phyloP scores from a whole-genome alignment of 2,113 vertebrate species.

The Acrocephalus arundinaceus region DNA sequence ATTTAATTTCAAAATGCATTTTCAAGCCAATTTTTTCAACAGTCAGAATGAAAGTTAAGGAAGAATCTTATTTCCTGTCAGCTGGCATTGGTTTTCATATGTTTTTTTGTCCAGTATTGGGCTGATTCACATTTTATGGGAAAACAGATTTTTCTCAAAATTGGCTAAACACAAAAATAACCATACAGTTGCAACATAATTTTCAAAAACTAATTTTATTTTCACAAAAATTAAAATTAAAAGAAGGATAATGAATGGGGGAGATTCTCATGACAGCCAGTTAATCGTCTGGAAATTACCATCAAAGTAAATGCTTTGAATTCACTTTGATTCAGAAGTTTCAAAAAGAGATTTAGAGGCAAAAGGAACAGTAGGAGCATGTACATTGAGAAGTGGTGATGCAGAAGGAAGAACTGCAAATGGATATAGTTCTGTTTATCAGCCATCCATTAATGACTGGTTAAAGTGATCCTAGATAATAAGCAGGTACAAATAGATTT shows the following conservation, averaged over 20 bases:
- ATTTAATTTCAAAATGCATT: not conserved
- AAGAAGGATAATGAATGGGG: not conserved
- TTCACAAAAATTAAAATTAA: not conserved
- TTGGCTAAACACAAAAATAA: not conserved
- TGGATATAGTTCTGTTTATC: not conserved
- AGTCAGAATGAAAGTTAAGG: not conserved
- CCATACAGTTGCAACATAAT: not conserved
- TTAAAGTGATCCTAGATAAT: not conserved
- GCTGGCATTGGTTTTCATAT: not conserved
- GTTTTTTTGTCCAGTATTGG: not conserved
- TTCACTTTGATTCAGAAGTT: not conserved
- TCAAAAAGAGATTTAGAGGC: not conserved
- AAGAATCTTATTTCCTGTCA: constrained; percentile 7
- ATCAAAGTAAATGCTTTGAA: not conserved
- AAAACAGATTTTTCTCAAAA: not conserved
- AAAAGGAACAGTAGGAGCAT: not conserved
- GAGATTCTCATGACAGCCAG: not conserved
- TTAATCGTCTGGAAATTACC: not conserved
- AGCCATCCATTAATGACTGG: not conserved
- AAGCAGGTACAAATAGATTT: not conserved
- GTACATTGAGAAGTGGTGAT: not conserved
- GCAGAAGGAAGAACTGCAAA: not conserved
- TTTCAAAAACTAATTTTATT: not conserved
- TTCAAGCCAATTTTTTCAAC: not conserved
- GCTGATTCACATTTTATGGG: not conserved